Percentiles rank a stretch among this genome's conserved stretches.
These are phyloP conservation scores for Tridacna crocea DNA, from an alignment of 2,888 invertebrate genomes.

Conservation along the genomic window DNA sequence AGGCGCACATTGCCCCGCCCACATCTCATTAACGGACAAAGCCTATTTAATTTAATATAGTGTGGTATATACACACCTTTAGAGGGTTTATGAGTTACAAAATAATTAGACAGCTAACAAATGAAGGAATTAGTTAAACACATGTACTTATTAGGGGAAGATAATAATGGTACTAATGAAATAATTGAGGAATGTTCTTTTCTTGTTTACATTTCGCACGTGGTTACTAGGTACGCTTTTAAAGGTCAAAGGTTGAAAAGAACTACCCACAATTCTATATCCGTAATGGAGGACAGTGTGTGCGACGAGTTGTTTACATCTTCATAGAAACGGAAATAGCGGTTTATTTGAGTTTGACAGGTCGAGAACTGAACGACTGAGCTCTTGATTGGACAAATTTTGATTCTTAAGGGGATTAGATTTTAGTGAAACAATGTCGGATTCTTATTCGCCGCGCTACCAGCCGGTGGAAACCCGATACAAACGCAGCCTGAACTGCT, in stretches of 20 bases:
- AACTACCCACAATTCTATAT: conserved; percentile 55
- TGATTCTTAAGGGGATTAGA: neutral
- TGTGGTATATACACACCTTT: no score
- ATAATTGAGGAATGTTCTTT: no score
- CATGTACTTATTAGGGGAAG: no score
- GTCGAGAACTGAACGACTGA: neutral
- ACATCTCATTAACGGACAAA: no score
- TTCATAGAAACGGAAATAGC: conserved; percentile 49
- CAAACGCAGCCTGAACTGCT: conserved; percentile 53
- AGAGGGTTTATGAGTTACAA: no score
- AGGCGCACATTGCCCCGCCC: no score
- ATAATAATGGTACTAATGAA: no score
- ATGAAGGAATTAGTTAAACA: no score
- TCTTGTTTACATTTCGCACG: conserved; percentile 58
- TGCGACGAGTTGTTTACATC: conserved; percentile 55
- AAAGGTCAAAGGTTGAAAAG: conserved; percentile 56
- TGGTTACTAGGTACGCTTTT: conserved; percentile 63
- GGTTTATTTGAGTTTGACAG: conserved; percentile 40
- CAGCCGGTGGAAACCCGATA: conserved; percentile 45
- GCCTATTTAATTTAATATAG: no score
- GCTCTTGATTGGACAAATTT: neutral
- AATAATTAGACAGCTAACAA: no score
- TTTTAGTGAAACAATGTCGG: conserved; percentile 2
- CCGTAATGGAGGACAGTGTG: conserved; percentile 48
- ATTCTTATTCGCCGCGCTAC: conserved; percentile 20